These are phyloP conservation scores for Centruroides sculpturatus DNA, from an alignment of 1,140 invertebrate genomes.

Conservation along the genomic window DNA sequence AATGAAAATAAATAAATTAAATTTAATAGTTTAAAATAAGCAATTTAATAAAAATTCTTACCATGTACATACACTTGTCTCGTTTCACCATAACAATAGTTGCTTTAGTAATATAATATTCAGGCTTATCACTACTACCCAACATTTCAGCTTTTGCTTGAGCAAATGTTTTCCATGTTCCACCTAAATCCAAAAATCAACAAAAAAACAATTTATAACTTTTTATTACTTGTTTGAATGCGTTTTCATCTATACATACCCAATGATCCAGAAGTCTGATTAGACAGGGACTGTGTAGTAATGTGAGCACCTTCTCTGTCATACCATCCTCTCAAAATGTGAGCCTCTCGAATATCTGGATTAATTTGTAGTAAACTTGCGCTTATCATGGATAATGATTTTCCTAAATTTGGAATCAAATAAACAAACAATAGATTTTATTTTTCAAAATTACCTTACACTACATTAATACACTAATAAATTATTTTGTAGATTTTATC, in stretches of 20 bases:
- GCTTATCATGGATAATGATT: slow-evolving; percentile 23
- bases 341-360: slow-evolving; percentile 76
- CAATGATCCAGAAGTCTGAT: slow-evolving; percentile 20
- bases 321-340: slow-evolving; percentile 77
- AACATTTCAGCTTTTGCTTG: slow-evolving; percentile 51
- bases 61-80: slow-evolving; percentile 73
- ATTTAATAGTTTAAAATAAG: no score
- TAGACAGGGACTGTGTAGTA: slow-evolving; percentile 46
- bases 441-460: no score
- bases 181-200: slow-evolving; percentile 3
- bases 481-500: no score
- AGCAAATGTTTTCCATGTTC: slow-evolving; percentile 45
- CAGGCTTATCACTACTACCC: slow-evolving; percentile 52
- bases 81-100: slow-evolving; percentile 49
- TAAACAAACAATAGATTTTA: no score
- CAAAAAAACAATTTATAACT: not conserved
- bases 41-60: no score
- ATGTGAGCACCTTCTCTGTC: slow-evolving; percentile 52
- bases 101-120: slow-evolving; percentile 58
- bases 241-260: slow-evolving; percentile 14
- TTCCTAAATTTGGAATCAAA: not conserved
- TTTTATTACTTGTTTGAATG: not conserved
- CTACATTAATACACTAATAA: no score
- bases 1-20: no score
- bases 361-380: slow-evolving; percentile 46